phyloP scores from a whole-genome alignment of 2,797 vertebrate species.

The Acanthiza pusilla region DNA sequence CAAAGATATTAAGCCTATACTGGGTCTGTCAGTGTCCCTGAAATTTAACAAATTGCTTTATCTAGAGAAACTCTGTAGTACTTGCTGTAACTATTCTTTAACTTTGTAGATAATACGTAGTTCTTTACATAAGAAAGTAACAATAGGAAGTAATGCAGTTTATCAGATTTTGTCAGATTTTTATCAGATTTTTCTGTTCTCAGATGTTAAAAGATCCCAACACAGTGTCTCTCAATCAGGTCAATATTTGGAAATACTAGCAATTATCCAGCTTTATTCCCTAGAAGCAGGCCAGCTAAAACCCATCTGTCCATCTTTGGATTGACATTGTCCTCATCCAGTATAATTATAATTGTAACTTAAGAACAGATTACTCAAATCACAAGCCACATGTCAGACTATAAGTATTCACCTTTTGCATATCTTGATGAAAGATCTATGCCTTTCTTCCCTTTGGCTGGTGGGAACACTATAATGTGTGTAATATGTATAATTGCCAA shows the following conservation, averaged over 20 bases:
- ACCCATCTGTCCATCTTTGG: slow-evolving; percentile 35
- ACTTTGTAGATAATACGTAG: background rate
- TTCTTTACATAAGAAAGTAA: background rate
- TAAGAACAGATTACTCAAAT: slow-evolving; percentile 57
- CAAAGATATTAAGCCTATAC: background rate
- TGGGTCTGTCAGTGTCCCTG: background rate
- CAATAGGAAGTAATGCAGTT: background rate
- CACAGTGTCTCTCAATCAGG: background rate
- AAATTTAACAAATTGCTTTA: background rate
- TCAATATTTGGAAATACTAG: slow-evolving; percentile 43
- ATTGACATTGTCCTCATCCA: slow-evolving; percentile 26
- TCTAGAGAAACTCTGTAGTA: background rate
- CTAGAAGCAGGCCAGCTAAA: slow-evolving; percentile 37
- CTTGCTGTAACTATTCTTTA: background rate
- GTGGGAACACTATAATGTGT: background rate
- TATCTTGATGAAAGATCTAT: background rate
- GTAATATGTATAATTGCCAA: slow-evolving; percentile 14
- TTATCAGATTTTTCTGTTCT: background rate
- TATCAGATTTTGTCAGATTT: background rate
- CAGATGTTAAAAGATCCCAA: background rate
- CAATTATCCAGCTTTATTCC: slow-evolving; percentile 44
- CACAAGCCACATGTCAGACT: slow-evolving; percentile 7
- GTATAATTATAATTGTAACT: slow-evolving; percentile 62
- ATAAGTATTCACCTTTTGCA: background rate
- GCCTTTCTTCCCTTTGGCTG: background rate